Evolutionary conservation across 2,113 vertebrate species (phyloP), one percentile per base, ranked within the genome.

Genomic region (Gnathonemus longibarbis): DNA sequence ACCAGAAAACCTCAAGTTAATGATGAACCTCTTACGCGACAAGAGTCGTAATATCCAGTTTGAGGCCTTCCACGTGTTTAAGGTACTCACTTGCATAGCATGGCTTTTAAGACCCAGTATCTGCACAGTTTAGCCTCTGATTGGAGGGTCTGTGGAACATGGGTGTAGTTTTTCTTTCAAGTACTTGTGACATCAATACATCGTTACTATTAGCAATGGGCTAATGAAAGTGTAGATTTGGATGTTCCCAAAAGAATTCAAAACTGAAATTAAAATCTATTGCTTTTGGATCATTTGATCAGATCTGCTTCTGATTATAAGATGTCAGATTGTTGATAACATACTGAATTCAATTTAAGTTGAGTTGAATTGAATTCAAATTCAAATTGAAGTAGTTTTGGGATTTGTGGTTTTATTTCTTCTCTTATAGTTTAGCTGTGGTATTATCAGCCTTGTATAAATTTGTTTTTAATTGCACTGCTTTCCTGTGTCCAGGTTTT

Each of bases 31-130:
- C 83, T 96, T 97, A 84, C 96, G 97, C 92, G 97, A 97, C 95
- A 97, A 97, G 93, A 97, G 97, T 91, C 96, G 96, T 89, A 97
- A 97, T 93, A 97, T 97, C 93, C 97, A 97, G 92, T 97, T 97
- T 94, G 97, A 97, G 94, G 97, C 97, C 95, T 97, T 97, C 88
- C 97, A 97, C 39, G 96, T 97, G 52, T 97, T 97, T 93, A 97
- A 97, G 96, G 97, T 97, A 93, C 27, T 42, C n/a, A 5, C 3
- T n/a, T 3, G 2, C 45, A 84, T 19, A 4, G 74, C 74, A 17
- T 17, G 13, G 35, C 31, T 19, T 80, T 42, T 42, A 35, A 80
- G 74, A 35, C 74, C 35, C 35, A 19, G 31, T 80, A 11, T 42
- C 31, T 80, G 74, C 31, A 35, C 31, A 80, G 5, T 80, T 6